Percentiles rank a stretch among this genome's conserved stretches.
phyloP scores from a whole-genome alignment of 2,113 vertebrate species.

The Acanthochromis polyacanthus region DNA sequence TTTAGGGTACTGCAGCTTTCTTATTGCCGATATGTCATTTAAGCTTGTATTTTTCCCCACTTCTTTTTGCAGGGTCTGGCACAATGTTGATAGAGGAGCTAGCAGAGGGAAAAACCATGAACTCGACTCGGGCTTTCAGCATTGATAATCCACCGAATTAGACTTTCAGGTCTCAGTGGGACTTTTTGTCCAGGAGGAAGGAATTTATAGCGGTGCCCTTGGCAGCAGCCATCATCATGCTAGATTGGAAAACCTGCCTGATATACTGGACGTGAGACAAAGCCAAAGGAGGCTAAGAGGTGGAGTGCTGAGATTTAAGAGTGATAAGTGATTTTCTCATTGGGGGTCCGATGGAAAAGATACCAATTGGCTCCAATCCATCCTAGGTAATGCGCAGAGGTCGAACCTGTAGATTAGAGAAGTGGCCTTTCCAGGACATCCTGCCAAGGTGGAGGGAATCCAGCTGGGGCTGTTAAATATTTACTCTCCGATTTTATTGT shows the following conservation, averaged over 20 bases:
- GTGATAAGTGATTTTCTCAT: constrained; percentile 13
- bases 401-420: constrained; percentile 4
- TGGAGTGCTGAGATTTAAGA: constrained; percentile 9
- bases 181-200: background rate
- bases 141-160: background rate
- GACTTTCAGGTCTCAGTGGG: background rate
- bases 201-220: constrained; percentile 23
- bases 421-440: background rate
- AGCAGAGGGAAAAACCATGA: background rate
- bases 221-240: background rate
- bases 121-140: background rate
- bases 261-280: constrained; percentile 14
- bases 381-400: background rate
- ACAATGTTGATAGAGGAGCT: background rate
- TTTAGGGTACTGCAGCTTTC: no score
- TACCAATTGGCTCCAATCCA: constrained; percentile 21
- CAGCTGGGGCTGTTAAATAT: background rate
- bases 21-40: no score
- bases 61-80: background rate
- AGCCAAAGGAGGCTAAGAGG: background rate
- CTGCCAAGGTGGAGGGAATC: constrained; percentile 5
- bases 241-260: background rate
- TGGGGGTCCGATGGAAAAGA: constrained; percentile 12
- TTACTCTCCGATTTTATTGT: background rate
- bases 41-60: no score